Base-by-base conservation (phyloP, 2,888 invertebrate genomes). In the Machimus atricapillus region DNA sequence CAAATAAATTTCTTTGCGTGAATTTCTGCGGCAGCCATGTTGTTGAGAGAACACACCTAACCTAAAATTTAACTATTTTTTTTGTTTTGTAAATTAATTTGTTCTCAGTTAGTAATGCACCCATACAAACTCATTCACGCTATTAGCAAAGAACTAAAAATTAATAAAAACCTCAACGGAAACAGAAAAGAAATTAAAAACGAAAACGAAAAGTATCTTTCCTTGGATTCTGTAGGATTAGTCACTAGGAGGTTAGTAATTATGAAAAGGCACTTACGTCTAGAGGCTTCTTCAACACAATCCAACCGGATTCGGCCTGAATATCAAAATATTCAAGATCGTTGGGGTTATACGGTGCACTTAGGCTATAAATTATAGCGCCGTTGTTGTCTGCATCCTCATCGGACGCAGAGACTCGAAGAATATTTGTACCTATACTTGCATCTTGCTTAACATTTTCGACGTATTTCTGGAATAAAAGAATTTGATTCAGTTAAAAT, bases 371-470 rank as follows among this genome's bases (percentile, higher is more conserved):
- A 19, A 97, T 95, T 91, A 98, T 98, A 87, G 97, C 98, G 34
- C 98, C 98, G 92, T 99, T 99, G 92, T 97, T 97, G 91, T 98
- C 98, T 52, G 98, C 98, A 94, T 99, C 99, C 93, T 98, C 98
- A 92, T 98, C 98, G 74, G 98, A 98, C 88, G 98, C 98, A 23
- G 98, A 98, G 40, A 98, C 98, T 91, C 98, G 95, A 89, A 98
- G 94, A 90, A 98, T 98, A 92, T 98, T 98, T 34, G 98, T 98
- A 89, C 98, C 98, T 90, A 97, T 97, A 93, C 97, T 98, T 88
- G 98, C 98, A 92, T 98, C 98, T 94, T 98, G 98, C 93, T 98
- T 98, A 87, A 98, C 98, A 93, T 98, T 98, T 93, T 98, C 98
- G 90, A 98, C 97, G 93, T 98, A 98, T 97, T 97, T 97, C 97